Conservation (phyloP, 2,113 vertebrate genomes). For the Naja naja region DNA sequence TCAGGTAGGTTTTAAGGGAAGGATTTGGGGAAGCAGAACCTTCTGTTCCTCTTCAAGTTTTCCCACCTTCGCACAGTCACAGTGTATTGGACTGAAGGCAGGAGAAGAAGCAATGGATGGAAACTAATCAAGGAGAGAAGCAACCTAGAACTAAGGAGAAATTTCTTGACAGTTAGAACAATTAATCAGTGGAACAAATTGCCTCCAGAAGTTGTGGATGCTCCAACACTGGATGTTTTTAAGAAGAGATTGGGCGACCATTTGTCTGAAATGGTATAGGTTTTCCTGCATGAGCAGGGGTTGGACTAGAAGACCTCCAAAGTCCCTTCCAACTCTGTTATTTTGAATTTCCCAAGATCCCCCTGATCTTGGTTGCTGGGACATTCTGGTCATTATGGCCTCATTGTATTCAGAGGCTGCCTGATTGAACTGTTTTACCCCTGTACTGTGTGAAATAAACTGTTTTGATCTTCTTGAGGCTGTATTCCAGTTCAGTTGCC, state of each 20-base stretch:
- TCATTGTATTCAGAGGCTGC: background rate
- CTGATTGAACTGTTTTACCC: background rate
- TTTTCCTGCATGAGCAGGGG: background rate
- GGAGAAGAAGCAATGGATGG: background rate
- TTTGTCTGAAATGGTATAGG: background rate
- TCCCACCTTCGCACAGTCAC: background rate
- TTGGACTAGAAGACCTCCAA: background rate
- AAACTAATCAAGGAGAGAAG: background rate
- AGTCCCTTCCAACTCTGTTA: background rate
- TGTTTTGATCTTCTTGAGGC: background rate
- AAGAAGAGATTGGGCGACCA: background rate
- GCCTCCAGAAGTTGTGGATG: background rate
- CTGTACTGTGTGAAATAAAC: background rate
- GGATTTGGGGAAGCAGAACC: background rate
- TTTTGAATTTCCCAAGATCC: background rate
- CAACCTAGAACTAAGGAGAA: background rate
- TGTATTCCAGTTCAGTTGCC: background rate
- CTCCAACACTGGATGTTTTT: background rate
- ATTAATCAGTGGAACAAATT: background rate
- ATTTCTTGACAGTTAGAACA: background rate
- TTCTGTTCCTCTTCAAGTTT: background rate
- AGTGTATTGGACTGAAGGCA: background rate
- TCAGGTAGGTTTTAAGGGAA: background rate
- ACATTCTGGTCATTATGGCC: background rate
- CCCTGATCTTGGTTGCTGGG: background rate